Evolutionary conservation across 2,797 vertebrate genomes (phyloP).

Genomic region (Melanitta fusca): DNA sequence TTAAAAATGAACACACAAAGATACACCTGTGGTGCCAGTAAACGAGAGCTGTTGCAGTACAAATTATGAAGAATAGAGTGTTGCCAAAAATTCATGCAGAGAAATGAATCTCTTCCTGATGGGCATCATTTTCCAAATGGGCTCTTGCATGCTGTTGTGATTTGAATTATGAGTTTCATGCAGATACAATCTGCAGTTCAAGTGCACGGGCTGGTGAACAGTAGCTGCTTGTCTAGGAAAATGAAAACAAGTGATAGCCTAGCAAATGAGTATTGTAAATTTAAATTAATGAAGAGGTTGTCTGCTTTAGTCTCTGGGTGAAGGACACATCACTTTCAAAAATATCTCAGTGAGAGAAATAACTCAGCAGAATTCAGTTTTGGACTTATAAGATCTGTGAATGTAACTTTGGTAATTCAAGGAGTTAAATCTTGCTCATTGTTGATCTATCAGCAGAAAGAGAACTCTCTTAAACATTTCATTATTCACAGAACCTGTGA

Average conservation of each 20-base stretch:
- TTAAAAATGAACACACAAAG: constrained; percentile 49
- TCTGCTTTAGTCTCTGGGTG: constrained; percentile 23
- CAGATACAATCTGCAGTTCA: constrained; percentile 53
- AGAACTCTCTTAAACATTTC: background rate
- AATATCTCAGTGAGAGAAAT: background rate
- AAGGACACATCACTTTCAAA: constrained; percentile 32
- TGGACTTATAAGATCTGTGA: background rate
- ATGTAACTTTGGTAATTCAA: background rate
- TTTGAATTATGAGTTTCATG: constrained; percentile 66
- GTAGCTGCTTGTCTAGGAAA: constrained; percentile 57
- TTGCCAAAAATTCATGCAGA: constrained; percentile 56
- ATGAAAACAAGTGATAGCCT: constrained; percentile 52
- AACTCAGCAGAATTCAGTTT: constrained; percentile 1
- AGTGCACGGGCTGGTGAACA: constrained; percentile 43
- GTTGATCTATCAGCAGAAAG: background rate
- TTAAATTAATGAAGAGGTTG: constrained; percentile 52
- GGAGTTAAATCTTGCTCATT: background rate
- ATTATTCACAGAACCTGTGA: background rate
- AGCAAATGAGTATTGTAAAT: constrained; percentile 44
- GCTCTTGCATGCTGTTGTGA: constrained; percentile 34
- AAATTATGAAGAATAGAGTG: constrained; percentile 43
- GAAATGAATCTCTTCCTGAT: constrained; percentile 61
- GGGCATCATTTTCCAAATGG: constrained; percentile 65
- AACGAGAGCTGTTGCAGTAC: constrained; percentile 2
- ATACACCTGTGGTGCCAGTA: constrained; percentile 48